These are phyloP conservation scores for Drosophila baimaii DNA, from an alignment of 1,140 invertebrate genomes.

Conservation along the genomic window DNA sequence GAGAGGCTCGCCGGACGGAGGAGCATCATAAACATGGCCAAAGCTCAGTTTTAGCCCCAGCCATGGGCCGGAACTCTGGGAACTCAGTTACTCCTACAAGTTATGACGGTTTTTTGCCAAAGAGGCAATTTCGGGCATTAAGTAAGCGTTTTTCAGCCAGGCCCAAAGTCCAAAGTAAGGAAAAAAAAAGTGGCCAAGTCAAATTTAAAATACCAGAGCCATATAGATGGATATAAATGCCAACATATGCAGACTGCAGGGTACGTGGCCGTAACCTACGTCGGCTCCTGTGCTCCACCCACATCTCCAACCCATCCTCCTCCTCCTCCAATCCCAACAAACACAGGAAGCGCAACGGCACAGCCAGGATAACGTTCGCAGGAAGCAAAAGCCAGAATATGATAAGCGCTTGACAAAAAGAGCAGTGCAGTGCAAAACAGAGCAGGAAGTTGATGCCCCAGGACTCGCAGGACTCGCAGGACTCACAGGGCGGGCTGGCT, in stretches of 20 bases:
- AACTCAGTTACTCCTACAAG: constrained; percentile 62
- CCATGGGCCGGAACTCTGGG: not conserved
- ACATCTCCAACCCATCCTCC: not conserved
- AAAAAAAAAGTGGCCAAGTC: constrained; percentile 34
- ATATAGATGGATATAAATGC: constrained; percentile 64
- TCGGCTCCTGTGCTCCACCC: not conserved
- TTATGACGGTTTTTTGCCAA: constrained; percentile 59
- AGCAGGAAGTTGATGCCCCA: constrained; percentile 37
- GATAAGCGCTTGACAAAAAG: constrained; percentile 63
- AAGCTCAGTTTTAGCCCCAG: constrained; percentile 49
- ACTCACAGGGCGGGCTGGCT: constrained; percentile 4
- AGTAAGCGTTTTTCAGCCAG: constrained; percentile 56
- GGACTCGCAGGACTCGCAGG: constrained; percentile 27
- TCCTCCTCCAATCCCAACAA: constrained; percentile 12
- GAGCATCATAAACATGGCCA: constrained; percentile 63
- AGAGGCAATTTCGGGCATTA: constrained; percentile 57
- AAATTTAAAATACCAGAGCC: constrained; percentile 62
- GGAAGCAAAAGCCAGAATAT: constrained; percentile 76
- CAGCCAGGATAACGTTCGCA: constrained; percentile 70
- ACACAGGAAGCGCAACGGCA: constrained; percentile 65
- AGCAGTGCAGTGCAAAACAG: constrained; percentile 32
- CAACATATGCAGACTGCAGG: constrained; percentile 64
- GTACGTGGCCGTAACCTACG: not conserved
- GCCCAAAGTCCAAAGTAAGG: not conserved
- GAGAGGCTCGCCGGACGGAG: constrained; percentile 25